Evolutionary conservation across 2,113 vertebrate genomes (phyloP), one percentile per base, ranked within the genome.

Genomic region (Tetrao urogallus): DNA sequence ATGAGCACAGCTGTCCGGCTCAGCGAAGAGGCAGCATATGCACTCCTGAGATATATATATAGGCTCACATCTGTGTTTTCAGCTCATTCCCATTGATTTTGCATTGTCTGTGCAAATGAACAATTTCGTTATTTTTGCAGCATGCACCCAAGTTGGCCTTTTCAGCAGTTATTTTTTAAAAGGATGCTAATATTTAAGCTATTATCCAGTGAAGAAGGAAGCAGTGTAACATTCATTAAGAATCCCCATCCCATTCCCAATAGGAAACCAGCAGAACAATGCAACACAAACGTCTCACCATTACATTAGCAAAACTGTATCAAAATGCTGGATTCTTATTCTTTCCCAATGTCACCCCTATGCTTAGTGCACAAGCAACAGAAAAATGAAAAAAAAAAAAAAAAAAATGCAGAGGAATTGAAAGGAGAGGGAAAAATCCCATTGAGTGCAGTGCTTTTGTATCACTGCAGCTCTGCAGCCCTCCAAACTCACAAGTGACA

Each of bases 1-100:
- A 75, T 10, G 65, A 86, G 57, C 82, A 86, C 92, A 95, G 96
- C 89, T 94, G 95, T n/a, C 73, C 93, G 95, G 85, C 89, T 92
- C 89, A 81, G 69, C 40, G 80, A 80, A 74, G 70, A 65, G 70
- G n/a, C 43, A n/a, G n/a, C 38, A 0, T 48, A 70, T 90, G 72
- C 85, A 92, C 61, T 43, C 76, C 48, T 70, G 57, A 81, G 79
- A 81, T 70, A 93, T 64, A 93, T 64, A 76, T 56, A 61, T 20
- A 65, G 20, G n/a, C 24, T 65, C 28, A 48, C 52, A 69, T 78
- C 73, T 40, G 25, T 57, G 61, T 34, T 88, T 90, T 32, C 88
- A 82, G 82, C 69, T 82, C 65, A 52, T 69, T 84, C 52, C 57
- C 76, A 38, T 14, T 94, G 86, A 95, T 88, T 93, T 81, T 36